Percentiles rank a stretch among this genome's conserved stretches.
These are phyloP conservation scores for Scartelaos histophorus DNA, from an alignment of 2,113 vertebrate species.

Conservation along the genomic window DNA sequence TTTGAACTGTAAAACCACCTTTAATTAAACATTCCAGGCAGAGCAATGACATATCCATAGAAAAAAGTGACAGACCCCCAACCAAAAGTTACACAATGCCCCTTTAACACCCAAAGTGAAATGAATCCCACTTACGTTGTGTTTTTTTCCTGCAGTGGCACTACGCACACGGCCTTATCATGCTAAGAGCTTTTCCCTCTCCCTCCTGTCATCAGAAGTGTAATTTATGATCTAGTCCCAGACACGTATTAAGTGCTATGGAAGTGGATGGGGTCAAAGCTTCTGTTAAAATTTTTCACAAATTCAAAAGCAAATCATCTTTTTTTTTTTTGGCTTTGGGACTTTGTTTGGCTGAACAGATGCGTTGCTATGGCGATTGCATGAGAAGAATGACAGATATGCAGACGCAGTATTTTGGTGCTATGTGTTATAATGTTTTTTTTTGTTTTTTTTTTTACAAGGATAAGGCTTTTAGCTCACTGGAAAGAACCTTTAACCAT, in stretches of 20 bases:
- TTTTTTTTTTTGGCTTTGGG: neutral
- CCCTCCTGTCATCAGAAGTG: neutral
- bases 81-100: too few relatives aligned
- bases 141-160: constrained; percentile 40
- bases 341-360: neutral
- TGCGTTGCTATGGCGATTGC: too few relatives aligned
- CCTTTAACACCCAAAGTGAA: constrained; percentile 25
- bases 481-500: neutral
- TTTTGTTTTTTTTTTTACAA: neutral
- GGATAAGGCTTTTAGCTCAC: neutral
- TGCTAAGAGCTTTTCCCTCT: neutral
- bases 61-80: too few relatives aligned
- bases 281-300: neutral
- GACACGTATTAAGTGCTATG: neutral
- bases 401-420: neutral
- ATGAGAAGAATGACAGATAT: too few relatives aligned
- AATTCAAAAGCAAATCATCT: neutral
- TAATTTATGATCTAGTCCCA: constrained; percentile 8
- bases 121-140: constrained; percentile 20
- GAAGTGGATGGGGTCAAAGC: neutral
- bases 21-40: too few relatives aligned
- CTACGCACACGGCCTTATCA: constrained; percentile 18
- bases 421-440: neutral
- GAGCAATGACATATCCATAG: too few relatives aligned
- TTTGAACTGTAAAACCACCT: too few relatives aligned